A percentile compares a stretch with the other conserved stretches of the same genome.
Conservation (phyloP, 2,797 vertebrate species). For the Gymnoscopelus microlampas region DNA sequence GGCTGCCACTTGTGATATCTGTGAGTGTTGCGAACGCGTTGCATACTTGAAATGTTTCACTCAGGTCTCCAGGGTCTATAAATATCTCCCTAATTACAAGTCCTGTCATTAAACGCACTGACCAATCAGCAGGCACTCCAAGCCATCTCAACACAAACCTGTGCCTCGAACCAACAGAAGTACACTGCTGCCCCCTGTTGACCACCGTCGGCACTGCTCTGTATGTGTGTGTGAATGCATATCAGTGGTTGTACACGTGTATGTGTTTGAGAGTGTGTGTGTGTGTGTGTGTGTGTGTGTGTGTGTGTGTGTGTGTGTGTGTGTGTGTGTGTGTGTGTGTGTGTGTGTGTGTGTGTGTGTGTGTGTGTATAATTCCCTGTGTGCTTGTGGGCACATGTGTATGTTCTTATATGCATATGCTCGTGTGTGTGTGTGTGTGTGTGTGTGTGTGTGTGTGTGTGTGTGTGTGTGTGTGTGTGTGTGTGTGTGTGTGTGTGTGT, state of each 20-base stretch:
- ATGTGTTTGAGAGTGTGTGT: constrained; percentile 1
- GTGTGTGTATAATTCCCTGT: constrained; percentile 1
- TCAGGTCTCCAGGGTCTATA: constrained; percentile 43
- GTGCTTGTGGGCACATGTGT: constrained; percentile 14
- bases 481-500: constrained; percentile 40
- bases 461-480: constrained; percentile 24
- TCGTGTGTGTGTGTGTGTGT: constrained; percentile 21
- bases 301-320: constrained; percentile 1
- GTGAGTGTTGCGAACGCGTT: no score
- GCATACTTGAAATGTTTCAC: constrained; percentile 23
- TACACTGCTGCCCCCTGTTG: constrained; percentile 68
- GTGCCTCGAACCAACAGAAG: constrained; percentile 19
- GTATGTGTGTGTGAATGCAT: constrained; percentile 3
- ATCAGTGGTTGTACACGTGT: not conserved
- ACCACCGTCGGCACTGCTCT: not conserved
- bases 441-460: constrained; percentile 23
- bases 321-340: constrained; percentile 1
- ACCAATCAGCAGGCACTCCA: constrained; percentile 45
- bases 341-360: constrained; percentile 5
- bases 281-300: constrained; percentile 3
- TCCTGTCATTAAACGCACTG: constrained; percentile 54
- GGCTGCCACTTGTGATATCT: no score
- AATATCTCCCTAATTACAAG: constrained; percentile 59
- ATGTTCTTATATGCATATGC: constrained; percentile 29
- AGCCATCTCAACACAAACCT: constrained; percentile 31